These are phyloP conservation scores for Hyperoodon ampullatus DNA, from an alignment of 2,113 vertebrate genomes.

Conservation along the genomic window DNA sequence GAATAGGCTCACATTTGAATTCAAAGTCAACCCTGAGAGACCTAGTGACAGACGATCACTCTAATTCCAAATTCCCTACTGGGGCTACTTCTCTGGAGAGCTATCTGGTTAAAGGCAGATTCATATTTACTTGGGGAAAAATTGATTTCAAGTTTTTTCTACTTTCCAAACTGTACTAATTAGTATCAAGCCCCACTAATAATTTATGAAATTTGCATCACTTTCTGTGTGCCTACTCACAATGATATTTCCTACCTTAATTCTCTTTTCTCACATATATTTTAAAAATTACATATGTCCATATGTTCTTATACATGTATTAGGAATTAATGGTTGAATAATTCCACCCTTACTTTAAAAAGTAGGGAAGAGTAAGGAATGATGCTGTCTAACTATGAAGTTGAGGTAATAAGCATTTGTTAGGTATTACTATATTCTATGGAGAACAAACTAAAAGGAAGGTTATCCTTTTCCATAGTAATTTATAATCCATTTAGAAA, in stretches of 20 bases:
- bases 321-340: neutral
- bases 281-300: neutral
- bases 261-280: neutral
- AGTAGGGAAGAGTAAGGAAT: neutral
- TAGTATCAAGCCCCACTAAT: constrained; percentile 60
- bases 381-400: neutral
- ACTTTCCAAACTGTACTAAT: constrained; percentile 60
- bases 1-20: constrained; percentile 52
- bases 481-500: constrained; percentile 31
- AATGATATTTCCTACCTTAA: constrained; percentile 14
- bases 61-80: constrained; percentile 57
- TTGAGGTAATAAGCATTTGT: neutral
- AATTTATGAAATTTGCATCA: constrained; percentile 30
- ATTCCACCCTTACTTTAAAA: constrained; percentile 1
- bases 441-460: neutral
- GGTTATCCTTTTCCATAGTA: constrained; percentile 8
- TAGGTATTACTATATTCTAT: neutral
- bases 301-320: neutral
- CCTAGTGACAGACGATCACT: constrained; percentile 41
- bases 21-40: constrained; percentile 26
- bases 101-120: constrained; percentile 41
- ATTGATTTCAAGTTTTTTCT: constrained; percentile 62
- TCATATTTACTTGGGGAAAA: constrained; percentile 65
- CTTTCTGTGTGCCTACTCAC: constrained; percentile 11
- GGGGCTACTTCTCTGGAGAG: constrained; percentile 49